phyloP scores from a whole-genome alignment of 2,113 vertebrate species.

The Hippocampus guttulatus region DNA sequence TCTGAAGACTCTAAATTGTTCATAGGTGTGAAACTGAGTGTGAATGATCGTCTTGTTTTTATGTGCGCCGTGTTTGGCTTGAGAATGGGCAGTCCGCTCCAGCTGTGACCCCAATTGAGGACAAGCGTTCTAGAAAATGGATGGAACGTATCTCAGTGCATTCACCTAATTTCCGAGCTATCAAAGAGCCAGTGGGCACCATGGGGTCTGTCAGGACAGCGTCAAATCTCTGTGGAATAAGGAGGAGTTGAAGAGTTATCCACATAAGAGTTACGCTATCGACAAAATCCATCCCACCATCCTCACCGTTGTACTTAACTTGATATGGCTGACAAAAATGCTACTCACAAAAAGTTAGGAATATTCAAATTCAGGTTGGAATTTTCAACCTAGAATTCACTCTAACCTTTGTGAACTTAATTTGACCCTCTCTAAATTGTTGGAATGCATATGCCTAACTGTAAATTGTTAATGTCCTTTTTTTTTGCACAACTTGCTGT shows the following conservation, averaged over 20 bases:
- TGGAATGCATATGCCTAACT: no score
- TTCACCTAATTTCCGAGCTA: conserved; percentile 61
- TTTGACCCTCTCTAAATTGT: no score
- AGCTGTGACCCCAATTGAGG: background rate
- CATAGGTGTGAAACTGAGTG: no score
- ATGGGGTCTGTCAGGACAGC: conserved; percentile 66
- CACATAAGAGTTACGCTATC: background rate
- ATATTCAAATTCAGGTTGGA: no score
- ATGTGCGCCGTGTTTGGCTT: background rate
- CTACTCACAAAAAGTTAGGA: no score
- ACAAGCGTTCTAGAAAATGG: background rate
- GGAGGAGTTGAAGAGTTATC: background rate
- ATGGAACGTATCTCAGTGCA: background rate
- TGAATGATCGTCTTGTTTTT: background rate
- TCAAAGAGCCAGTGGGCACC: conserved; percentile 52
- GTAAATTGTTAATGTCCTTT: no score
- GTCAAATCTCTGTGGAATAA: conserved; percentile 59
- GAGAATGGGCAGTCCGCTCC: no score
- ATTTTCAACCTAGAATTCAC: no score
- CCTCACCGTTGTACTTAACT: background rate
- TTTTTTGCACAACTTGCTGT: no score
- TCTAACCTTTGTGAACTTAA: no score
- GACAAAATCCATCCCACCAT: background rate
- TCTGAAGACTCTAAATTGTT: background rate
- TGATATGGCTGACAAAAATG: no score